phyloP scores from a whole-genome alignment of 2,113 vertebrate species.

The Cranoglanis bouderius region DNA sequence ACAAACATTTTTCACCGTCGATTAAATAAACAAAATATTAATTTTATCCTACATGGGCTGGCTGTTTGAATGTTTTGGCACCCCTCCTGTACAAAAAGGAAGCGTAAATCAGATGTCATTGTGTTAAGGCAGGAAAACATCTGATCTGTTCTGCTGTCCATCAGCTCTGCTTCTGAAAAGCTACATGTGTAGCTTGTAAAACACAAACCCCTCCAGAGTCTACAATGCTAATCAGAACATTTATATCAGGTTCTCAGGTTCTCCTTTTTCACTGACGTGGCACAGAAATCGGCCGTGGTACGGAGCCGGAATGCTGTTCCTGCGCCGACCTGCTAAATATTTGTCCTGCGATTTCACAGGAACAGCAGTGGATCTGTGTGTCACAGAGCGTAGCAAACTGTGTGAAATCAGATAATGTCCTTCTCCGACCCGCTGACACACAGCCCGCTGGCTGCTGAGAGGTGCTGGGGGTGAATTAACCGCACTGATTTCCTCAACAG shows the following conservation, averaged over 20 bases:
- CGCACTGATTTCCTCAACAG: constrained; percentile 47
- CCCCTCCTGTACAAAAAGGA: too few relatives aligned
- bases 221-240: background rate
- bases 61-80: background rate
- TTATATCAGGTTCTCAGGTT: background rate
- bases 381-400: constrained; percentile 38
- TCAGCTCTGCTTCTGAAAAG: background rate
- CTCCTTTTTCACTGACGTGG: background rate
- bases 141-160: background rate
- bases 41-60: background rate
- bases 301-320: background rate
- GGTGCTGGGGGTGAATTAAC: constrained; percentile 49
- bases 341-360: constrained; percentile 36
- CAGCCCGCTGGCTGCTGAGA: constrained; percentile 38
- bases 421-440: constrained; percentile 34
- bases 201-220: background rate
- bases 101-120: background rate
- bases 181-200: too few relatives aligned
- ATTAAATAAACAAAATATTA: too few relatives aligned
- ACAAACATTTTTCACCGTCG: too few relatives aligned
- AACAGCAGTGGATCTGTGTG: constrained; percentile 19
- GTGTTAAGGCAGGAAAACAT: background rate
- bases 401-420: constrained; percentile 53
- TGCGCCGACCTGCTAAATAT: constrained; percentile 43
- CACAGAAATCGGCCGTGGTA: background rate